Conservation (phyloP, 2,888 invertebrate genomes). For the Ypsolopha sequella region DNA sequence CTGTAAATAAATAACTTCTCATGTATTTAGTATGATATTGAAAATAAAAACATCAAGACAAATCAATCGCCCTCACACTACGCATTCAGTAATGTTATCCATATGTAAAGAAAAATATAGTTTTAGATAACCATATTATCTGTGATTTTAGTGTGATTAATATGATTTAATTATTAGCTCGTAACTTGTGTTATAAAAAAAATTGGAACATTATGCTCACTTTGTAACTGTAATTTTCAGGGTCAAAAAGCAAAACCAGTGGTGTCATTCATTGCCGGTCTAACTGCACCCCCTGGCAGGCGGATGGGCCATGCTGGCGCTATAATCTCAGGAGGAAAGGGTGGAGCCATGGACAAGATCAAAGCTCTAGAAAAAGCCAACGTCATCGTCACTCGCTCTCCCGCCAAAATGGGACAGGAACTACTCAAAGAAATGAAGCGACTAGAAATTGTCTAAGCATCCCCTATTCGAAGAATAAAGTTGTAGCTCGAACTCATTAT, state of each 20-base stretch:
- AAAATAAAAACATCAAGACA: too few relatives aligned
- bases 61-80: too few relatives aligned
- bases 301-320: slow-evolving; percentile 99
- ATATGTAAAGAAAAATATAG: too few relatives aligned
- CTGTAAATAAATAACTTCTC: too few relatives aligned
- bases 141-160: too few relatives aligned
- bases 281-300: slow-evolving; percentile 97
- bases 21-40: too few relatives aligned
- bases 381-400: slow-evolving; percentile 94
- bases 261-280: slow-evolving; percentile 98
- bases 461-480: background rate
- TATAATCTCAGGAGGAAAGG: slow-evolving; percentile 98
- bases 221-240: slow-evolving; percentile 47
- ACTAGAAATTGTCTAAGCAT: slow-evolving; percentile 72
- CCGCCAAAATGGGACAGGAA: slow-evolving; percentile 95
- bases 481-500: slow-evolving; percentile 8
- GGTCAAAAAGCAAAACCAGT: slow-evolving; percentile 95
- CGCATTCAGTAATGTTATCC: too few relatives aligned
- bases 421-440: slow-evolving; percentile 91
- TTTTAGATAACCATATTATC: too few relatives aligned
- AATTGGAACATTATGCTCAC: background rate
- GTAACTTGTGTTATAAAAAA: background rate
- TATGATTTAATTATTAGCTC: too few relatives aligned
- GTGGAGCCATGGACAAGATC: slow-evolving; percentile 98
- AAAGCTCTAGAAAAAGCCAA: slow-evolving; percentile 93